phyloP scores from a whole-genome alignment of 2,113 vertebrate genomes.

The Heterotis niloticus region DNA sequence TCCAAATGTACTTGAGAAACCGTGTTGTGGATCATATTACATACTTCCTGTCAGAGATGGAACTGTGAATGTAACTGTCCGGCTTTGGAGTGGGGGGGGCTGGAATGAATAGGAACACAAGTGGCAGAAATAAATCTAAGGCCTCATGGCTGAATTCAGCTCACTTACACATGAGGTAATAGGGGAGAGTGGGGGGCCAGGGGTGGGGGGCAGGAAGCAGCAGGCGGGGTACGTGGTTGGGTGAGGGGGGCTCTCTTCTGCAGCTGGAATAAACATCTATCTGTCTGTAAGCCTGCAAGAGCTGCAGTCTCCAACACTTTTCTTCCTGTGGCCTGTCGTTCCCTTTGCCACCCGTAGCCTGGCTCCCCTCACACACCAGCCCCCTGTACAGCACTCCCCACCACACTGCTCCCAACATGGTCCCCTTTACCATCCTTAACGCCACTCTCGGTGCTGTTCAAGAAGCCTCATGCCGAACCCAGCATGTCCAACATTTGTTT shows the following conservation, averaged over 20 bases:
- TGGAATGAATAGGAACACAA: slow-evolving; percentile 29
- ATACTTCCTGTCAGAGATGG: slow-evolving; percentile 19
- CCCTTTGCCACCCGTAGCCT: background rate
- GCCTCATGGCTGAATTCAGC: slow-evolving; percentile 20
- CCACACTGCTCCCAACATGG: background rate
- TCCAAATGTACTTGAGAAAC: background rate
- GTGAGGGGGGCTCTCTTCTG: slow-evolving; percentile 18
- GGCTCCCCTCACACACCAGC: background rate
- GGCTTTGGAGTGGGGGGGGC: background rate
- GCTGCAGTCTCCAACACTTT: background rate
- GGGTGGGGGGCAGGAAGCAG: background rate
- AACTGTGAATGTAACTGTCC: slow-evolving; percentile 18
- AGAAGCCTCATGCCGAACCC: no score
- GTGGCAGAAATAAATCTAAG: slow-evolving; percentile 32
- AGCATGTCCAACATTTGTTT: no score
- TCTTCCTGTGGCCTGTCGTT: background rate
- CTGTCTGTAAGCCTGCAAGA: slow-evolving; percentile 20
- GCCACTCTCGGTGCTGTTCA: background rate
- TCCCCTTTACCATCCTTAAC: background rate
- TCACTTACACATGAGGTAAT: slow-evolving; percentile 34
- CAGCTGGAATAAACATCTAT: slow-evolving; percentile 34
- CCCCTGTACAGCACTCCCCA: background rate
- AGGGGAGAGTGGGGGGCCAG: slow-evolving; percentile 9
- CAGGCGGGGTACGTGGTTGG: background rate
- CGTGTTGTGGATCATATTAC: slow-evolving; percentile 5